Conservation (phyloP, 2,113 vertebrate species). For the Megaptera novaeangliae region DNA sequence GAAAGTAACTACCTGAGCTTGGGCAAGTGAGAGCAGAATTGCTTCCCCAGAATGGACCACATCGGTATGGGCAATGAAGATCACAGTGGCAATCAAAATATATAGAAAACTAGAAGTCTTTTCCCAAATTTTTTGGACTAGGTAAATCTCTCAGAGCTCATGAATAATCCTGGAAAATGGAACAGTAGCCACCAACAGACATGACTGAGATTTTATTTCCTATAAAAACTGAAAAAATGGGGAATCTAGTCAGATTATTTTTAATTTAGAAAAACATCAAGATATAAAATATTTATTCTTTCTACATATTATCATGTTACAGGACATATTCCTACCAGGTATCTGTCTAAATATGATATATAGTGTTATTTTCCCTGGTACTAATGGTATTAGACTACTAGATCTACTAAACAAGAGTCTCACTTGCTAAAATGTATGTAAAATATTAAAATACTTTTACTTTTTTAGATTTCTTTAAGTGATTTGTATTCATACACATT, state of each 20-base stretch:
- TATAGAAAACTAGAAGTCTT: not conserved
- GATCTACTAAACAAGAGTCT: not conserved
- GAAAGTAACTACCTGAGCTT: not conserved
- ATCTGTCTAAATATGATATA: not conserved
- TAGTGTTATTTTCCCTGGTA: not conserved
- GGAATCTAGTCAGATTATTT: not conserved
- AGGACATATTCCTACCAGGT: not conserved
- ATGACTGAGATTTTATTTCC: not conserved
- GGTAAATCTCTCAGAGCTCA: not conserved
- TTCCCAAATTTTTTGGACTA: not conserved
- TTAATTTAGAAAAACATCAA: not conserved
- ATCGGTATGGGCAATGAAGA: not conserved
- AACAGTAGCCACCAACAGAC: not conserved
- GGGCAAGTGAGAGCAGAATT: not conserved
- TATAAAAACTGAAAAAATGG: not conserved
- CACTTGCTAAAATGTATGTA: not conserved
- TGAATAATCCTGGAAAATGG: not conserved
- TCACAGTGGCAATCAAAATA: not conserved
- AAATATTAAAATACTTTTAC: not conserved
- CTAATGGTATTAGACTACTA: not conserved
- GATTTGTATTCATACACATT: not conserved
- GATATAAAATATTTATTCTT: not conserved
- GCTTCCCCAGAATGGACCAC: not conserved
- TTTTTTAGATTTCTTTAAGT: not conserved
- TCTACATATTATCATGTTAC: not conserved